Percentiles rank a stretch among this genome's conserved stretches.
Conservation (phyloP, 2,113 vertebrate genomes). For the Collichthys lucidus region DNA sequence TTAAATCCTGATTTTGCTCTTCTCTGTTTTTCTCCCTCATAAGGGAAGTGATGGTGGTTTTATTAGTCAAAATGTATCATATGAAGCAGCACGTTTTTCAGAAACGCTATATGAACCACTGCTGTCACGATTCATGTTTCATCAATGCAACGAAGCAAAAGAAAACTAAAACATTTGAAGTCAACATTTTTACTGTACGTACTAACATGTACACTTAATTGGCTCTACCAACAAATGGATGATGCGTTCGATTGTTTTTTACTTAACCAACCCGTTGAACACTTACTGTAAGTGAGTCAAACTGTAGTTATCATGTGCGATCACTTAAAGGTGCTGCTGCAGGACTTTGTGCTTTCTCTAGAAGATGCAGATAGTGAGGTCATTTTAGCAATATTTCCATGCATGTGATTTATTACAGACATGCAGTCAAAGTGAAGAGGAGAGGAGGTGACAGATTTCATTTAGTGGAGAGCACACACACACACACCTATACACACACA, state of each 20-base stretch:
- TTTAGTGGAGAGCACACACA: slow-evolving; percentile 72
- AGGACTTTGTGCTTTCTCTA: background rate
- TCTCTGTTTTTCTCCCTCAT: background rate
- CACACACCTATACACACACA: slow-evolving; percentile 19
- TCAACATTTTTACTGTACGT: too few species aligned
- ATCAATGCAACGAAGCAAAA: background rate
- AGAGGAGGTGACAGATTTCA: slow-evolving; percentile 67
- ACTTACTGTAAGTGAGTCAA: background rate
- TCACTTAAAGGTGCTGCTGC: slow-evolving; percentile 11
- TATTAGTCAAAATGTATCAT: background rate
- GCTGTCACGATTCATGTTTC: background rate
- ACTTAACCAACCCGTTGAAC: background rate
- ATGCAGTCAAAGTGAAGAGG: slow-evolving; percentile 42
- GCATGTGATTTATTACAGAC: slow-evolving; percentile 60
- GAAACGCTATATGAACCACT: background rate
- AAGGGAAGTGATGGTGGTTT: background rate
- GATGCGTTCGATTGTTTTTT: background rate
- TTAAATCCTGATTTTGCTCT: too few species aligned
- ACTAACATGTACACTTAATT: too few species aligned
- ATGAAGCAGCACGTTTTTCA: background rate
- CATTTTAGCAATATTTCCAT: slow-evolving; percentile 27
- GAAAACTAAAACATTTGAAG: background rate
- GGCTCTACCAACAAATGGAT: too few species aligned
- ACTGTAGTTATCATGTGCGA: background rate
- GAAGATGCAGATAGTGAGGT: background rate